Base-by-base conservation (phyloP, 2,113 vertebrate genomes). In the Plecturocebus donacophilus region DNA sequence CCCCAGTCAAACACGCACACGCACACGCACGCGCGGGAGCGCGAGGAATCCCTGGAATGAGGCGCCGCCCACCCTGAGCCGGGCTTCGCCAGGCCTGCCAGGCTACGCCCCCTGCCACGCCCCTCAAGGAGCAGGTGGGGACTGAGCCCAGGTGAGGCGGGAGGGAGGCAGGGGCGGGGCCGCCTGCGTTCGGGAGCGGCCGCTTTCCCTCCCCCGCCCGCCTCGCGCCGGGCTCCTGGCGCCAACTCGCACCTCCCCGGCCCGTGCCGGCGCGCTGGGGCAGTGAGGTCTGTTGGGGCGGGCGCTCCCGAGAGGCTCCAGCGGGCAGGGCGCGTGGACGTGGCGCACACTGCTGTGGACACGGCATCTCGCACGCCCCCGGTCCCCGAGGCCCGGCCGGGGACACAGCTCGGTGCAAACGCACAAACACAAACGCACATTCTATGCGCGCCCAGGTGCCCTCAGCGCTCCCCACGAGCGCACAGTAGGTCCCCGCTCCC, bases 1-100 rank as follows among this genome's bases (percentile, higher is more conserved):
- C 76, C 56, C 73, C 14, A 42, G 52, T 35, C 47, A 40, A 86
- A 79, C 96, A 85, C 93, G 30, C 54, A 66, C 89, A 80, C 83
- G 64, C 87, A 79, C 90, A 81, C 52, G 49, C 85, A 32, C 91
- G 91, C 81, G 68, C 87, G 38, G 42, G 88, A 96, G 96, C 94
- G 93, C 83, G 93, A 99, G 98, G 99, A 99, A 99, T 99, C 99
- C 99, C 97, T 98, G 99, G 99, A 99, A 99, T 99, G 99, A 99
- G 98, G 99, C 61, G 6, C 97, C 95, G 96, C 97, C 97, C 93
- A 94, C 94, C 77, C 79, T 30, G 75, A 13, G 76, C 64, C 3
- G 27, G 70, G 91, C 68, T 38, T 94, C n/a, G 3, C 38, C 0
- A 5, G 77, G 25, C 52, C 35, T 61, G 68, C 95, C 64, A 1